These are phyloP conservation scores for Penaeus indicus DNA, from an alignment of 1,140 invertebrate genomes.

Conservation along the genomic window DNA sequence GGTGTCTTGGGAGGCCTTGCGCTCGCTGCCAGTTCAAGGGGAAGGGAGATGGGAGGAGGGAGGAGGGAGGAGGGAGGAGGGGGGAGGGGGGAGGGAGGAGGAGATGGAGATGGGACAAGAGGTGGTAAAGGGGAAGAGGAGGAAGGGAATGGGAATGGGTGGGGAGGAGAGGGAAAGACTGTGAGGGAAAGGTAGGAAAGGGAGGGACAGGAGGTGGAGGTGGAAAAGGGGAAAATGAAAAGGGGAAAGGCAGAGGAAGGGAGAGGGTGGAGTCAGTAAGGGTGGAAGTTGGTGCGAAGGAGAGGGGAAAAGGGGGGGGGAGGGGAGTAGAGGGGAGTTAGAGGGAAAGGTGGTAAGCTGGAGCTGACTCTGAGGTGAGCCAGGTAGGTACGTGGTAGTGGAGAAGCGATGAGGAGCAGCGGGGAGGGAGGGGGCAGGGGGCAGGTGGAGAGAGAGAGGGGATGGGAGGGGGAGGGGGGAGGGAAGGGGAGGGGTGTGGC, in stretches of 20 bases:
- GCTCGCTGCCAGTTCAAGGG: no score
- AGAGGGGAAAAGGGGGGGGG: neutral
- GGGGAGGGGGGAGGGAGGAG: neutral
- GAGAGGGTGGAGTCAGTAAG: neutral
- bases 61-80: neutral
- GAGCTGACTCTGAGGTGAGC: no score
- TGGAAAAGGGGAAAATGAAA: neutral
- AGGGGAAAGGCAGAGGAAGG: neutral
- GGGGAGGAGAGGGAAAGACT: constrained; percentile 21
- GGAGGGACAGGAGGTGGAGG: neutral
- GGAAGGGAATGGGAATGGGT: neutral
- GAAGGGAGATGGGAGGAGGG: neutral
- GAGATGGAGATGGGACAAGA: neutral
- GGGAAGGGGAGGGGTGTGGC: neutral
- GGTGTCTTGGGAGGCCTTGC: no score
- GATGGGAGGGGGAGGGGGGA: neutral
- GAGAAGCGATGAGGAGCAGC: neutral
- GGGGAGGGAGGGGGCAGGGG: neutral
- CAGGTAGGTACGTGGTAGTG: neutral
- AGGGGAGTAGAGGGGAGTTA: neutral
- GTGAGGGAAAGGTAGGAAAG: neutral
- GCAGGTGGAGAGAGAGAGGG: neutral
- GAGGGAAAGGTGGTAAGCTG: neutral
- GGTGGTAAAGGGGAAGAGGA: neutral
- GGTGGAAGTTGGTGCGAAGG: neutral